Percentiles rank a stretch among this genome's conserved stretches.
phyloP scores from a whole-genome alignment of 1,140 invertebrate genomes.

The Prorops nasuta region DNA sequence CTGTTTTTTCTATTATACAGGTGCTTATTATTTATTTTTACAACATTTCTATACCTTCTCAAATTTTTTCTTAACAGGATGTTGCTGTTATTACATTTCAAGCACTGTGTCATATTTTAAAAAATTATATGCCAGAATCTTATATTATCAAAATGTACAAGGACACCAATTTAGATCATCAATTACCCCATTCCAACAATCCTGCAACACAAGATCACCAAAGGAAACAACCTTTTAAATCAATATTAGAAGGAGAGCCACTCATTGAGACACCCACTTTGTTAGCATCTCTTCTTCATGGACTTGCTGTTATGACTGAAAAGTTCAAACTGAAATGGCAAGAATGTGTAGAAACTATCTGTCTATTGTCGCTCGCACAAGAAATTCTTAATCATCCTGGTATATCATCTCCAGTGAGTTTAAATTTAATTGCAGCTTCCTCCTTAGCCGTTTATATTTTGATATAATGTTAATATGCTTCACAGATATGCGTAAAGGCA shows the following conservation, averaged over 20 bases:
- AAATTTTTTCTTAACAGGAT: slow-evolving; percentile 46
- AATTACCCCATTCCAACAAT: slow-evolving; percentile 8
- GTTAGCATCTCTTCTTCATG: slow-evolving; percentile 63
- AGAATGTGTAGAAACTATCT: slow-evolving; percentile 69
- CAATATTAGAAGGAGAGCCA: slow-evolving; percentile 45
- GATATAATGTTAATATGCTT: slow-evolving; percentile 7
- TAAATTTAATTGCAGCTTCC: slow-evolving; percentile 8
- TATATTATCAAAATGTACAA: too few species aligned
- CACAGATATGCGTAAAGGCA: slow-evolving; percentile 66
- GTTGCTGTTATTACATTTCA: slow-evolving; percentile 72
- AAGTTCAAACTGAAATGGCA: slow-evolving; percentile 72
- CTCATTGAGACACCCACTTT: slow-evolving; percentile 53
- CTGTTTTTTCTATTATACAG: slow-evolving; percentile 23
- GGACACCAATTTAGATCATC: too few species aligned
- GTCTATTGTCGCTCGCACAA: slow-evolving; percentile 58
- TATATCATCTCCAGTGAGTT: slow-evolving; percentile 56
- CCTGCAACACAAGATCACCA: slow-evolving; percentile 15
- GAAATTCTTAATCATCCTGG: slow-evolving; percentile 59
- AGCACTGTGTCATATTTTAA: slow-evolving; percentile 65
- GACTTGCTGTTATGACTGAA: slow-evolving; percentile 63
- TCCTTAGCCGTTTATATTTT: not conserved
- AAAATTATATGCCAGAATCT: slow-evolving; percentile 55
- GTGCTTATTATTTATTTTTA: slow-evolving; percentile 40
- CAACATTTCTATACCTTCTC: slow-evolving; percentile 44
- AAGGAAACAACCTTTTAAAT: slow-evolving; percentile 28